Evolutionary conservation across 2,888 invertebrate genomes (phyloP), one percentile per base, ranked within the genome.

Genomic region (Sabellastarte sp.): DNA sequence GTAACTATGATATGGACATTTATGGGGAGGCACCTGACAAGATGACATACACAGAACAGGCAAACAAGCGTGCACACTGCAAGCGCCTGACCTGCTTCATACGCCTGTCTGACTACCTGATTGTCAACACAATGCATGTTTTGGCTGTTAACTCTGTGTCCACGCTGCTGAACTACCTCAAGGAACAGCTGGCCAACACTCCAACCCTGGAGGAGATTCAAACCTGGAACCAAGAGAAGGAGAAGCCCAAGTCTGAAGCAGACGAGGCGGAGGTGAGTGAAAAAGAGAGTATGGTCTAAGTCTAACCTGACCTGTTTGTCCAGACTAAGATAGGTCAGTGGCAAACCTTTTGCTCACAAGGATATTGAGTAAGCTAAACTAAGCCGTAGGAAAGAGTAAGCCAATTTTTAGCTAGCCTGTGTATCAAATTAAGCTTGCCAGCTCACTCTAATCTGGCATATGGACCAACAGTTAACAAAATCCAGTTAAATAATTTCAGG

Each of bases 21-120:
- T 83, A 83, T 62, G 83, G 80, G 1, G 83, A 84, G 63, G 82
- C 83, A 2, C 80, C 83, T 2, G 84, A 85, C 61, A 91, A 91
- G 71, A 91, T 92, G 88, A 91, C 92, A 2, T 94, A 93, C 79
- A 92, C 92, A 58, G 92, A 93, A 77, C 92, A 93, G 77, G 91
- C 92, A 0, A 90, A 89, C 74, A 94, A 94, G 78, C 87, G 91
- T 68, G 89, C 90, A 72, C 91, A 91, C 79, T 93, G 93, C 78
- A 88, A 89, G 77, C 86, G 92, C 67, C 86, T 94, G 1, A 89
- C 92, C 50, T 88, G 91, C 64, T 84, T 84, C 69, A 84, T 69
- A 87, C 77, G 82, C 0, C 68, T 84, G 69, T 79, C 83, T 28
- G 84, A 84, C 70, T 84, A 84, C 73, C 75, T 84, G 65, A 83